phyloP scores from a whole-genome alignment of 2,797 vertebrate genomes.

The Prunella strophiata region DNA sequence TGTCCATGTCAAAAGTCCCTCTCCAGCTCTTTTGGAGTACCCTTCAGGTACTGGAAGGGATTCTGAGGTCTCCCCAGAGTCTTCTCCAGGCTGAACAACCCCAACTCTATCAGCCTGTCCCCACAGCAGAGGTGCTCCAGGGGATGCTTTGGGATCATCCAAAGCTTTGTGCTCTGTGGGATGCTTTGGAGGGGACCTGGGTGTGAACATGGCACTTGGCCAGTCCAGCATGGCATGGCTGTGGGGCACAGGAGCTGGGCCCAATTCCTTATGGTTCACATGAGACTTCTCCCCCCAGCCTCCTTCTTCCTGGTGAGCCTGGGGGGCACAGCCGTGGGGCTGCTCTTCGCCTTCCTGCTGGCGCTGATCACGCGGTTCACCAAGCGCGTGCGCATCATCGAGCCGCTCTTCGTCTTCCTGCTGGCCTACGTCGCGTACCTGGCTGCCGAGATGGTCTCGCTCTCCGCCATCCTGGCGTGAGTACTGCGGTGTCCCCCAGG shows the following conservation, averaged over 20 bases:
- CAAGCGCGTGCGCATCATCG: conserved; percentile 95
- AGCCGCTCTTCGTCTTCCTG: conserved; percentile 93
- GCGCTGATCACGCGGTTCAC: conserved; percentile 94
- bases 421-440: conserved; percentile 94
- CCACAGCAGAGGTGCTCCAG: not conserved
- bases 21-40: not conserved
- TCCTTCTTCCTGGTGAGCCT: conserved; percentile 94
- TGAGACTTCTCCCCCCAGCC: conserved; percentile 72
- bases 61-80: not conserved
- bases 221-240: accelerated
- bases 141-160: not conserved
- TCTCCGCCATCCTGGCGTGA: conserved; percentile 95
- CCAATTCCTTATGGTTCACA: not conserved
- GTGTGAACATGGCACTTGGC: not conserved
- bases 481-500: conserved; percentile 21
- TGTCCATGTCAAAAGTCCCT: not conserved
- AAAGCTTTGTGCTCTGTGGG: not conserved
- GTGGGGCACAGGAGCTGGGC: not conserved
- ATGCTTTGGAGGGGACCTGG: not conserved
- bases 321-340: conserved; percentile 90
- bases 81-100: not conserved
- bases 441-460: conserved; percentile 91
- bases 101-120: not conserved
- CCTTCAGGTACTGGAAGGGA: not conserved
- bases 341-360: conserved; percentile 91